Evolutionary conservation across 2,113 vertebrate species (phyloP), one percentile per base, ranked within the genome.

Genomic region (Colinus virginianus): DNA sequence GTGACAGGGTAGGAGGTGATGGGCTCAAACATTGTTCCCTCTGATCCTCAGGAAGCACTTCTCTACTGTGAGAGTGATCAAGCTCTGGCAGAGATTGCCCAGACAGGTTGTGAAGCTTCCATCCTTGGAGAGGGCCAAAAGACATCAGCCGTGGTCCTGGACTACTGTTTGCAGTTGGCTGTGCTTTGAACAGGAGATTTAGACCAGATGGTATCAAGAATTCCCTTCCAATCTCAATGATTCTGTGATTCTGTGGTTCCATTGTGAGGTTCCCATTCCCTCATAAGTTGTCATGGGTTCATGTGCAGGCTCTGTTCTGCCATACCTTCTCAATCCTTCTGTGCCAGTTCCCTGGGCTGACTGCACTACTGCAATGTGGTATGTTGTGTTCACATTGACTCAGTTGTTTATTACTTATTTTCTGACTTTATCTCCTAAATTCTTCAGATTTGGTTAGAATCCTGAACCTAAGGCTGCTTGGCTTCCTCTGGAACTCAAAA

Each of bases 391-490:
- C 53, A 42, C 51, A 53, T 34, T 80, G 68, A 62, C 32, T 94
- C 79, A 45, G 30, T 74, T 85, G 22, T 58, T 88, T 64, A 46
- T 82, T 61, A 25, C 25, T 88, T 69, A 9, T 81, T 91, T 82
- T 53, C 40, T 88, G 88, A 61, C 40, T 61, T 25, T 21, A 72
- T 40, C 49, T 90, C 59, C 45, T 59, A 66, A 53, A 36, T 77
- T 77, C 71, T 69, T 40, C 22, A 46, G 88, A n/a, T 42, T 42
- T 83, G 82, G 36, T 94, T 62, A 53, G 88, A 40, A 61, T 93
- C 67, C 76, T 91, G 8, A 2, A 2, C 36, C 68, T 76, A 40
- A 79, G 34, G 32, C 20, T 66, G 5, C 30, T 74, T 85, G 18
- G 7, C 20, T 93, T 13, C 28, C 46, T 87, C 53, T 72, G n/a